phyloP scores from a whole-genome alignment of 1,140 invertebrate species.

The Listronotus oregonensis region DNA sequence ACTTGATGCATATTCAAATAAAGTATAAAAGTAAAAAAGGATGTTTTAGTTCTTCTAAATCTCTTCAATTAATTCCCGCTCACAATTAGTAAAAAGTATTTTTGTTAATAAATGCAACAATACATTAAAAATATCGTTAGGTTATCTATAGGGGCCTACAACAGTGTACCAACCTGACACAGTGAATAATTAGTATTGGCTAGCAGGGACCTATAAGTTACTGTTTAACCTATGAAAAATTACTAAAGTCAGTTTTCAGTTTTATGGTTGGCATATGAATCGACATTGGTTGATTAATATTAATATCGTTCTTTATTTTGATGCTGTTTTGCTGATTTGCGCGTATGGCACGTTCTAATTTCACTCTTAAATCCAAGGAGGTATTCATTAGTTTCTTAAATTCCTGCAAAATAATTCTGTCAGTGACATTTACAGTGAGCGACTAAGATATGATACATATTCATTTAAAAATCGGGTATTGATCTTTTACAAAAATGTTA shows the following conservation, averaged over 20 bases:
- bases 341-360: conserved; percentile 85
- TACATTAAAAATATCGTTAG: no score
- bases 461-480: no score
- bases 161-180: not conserved
- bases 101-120: no score
- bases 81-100: no score
- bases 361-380: conserved; percentile 75
- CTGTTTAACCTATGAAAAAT: conserved; percentile 70
- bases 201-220: not conserved
- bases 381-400: conserved; percentile 89
- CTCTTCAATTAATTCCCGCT: no score
- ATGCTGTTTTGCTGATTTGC: conserved; percentile 67
- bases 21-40: no score
- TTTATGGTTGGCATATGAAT: conserved; percentile 83
- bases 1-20: no score
- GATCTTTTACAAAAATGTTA: no score
- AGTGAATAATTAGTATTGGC: not conserved
- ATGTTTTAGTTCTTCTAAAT: no score
- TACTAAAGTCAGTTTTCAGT: conserved; percentile 95
- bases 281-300: conserved; percentile 57
- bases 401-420: conserved; percentile 73
- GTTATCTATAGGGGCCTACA: no score
- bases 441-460: no score
- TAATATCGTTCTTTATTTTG: conserved; percentile 54
- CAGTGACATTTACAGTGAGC: no score